Evolutionary conservation across 2,113 vertebrate genomes (phyloP), one percentile per base, ranked within the genome.

Genomic region (Podiceps cristatus): DNA sequence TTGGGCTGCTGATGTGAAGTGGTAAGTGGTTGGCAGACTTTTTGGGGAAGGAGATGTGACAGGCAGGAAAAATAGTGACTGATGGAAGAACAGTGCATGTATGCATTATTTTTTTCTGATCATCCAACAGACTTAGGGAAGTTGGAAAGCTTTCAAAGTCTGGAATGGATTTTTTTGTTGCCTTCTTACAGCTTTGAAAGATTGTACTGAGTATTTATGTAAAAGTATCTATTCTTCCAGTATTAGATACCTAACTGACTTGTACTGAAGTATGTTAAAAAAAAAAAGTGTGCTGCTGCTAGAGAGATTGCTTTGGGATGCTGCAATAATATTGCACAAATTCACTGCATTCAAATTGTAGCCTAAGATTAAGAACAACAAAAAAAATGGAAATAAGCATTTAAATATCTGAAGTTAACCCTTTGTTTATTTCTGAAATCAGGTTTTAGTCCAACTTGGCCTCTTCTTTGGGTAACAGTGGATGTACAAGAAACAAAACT

Each of bases 121-220:
- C 0, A 6, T 29, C 52, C 0, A 0, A 42, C 80, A 83, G n/a
- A 29, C 6, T 50, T 73, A 8, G 24, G 11, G 19, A 74, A 47
- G 16, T 55, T 82, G 35, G 45, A 81, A 91, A 74, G 52, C 44
- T 45, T 28, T 50, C 37, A 7, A 91, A 80, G 33, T 29, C 37
- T 81, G 18, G 35, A 93, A 49, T 74, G 27, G 7, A 23, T 52
- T 83, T 42, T 94, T 69, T 69, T 68, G 23, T 66, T 80, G 56
- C 24, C 9, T 68, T 40, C 45, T 53, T 40, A 37, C 0, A 58
- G 47, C n/a, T 86, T 66, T 86, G 42, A 69, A 71, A 77, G 23
- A 24, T 27, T 40, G 47, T n/a, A 15, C 25, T 62, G 45, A 49
- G 33, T 73, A 7, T 31, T 52, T 63, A 22, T 59, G 49, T 83